Percentiles rank a stretch among this genome's conserved stretches.
Evolutionary conservation across 1,140 invertebrate genomes (phyloP).

Genomic region (Drosophila pruinosa): DNA sequence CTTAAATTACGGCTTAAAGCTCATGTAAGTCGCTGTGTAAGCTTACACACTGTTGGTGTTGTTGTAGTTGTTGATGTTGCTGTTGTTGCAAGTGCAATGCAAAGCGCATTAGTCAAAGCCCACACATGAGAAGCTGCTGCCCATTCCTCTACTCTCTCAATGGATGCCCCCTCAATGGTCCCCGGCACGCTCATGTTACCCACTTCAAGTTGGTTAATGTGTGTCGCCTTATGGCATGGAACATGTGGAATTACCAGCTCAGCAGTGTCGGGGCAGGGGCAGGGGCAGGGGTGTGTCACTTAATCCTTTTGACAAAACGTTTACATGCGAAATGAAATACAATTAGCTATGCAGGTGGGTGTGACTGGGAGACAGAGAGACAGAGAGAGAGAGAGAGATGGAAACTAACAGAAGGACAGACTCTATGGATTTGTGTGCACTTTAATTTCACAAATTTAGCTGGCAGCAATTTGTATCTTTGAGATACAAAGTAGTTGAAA

Average conservation of each 20-base stretch:
- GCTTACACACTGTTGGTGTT: conserved; percentile 37
- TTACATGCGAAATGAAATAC: conserved; percentile 62
- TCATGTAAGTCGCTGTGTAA: conserved; percentile 74
- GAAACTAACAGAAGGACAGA: too few species aligned
- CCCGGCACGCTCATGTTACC: conserved; percentile 30
- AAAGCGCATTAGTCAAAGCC: conserved; percentile 71
- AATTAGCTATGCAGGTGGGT: conserved; percentile 53
- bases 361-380: conserved; percentile 34
- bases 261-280: neutral
- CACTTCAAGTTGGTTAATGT: conserved; percentile 72
- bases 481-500: conserved; percentile 70
- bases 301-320: conserved; percentile 80
- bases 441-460: conserved; percentile 69
- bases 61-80: conserved; percentile 26
- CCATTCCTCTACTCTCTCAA: neutral
- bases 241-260: conserved; percentile 66
- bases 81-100: conserved; percentile 54
- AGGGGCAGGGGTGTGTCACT: conserved; percentile 7
- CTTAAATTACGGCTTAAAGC: conserved; percentile 72
- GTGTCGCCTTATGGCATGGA: conserved; percentile 63
- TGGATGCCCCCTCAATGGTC: neutral
- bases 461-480: conserved; percentile 65
- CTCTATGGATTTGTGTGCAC: conserved; percentile 35
- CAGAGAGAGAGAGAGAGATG: conserved; percentile 3
- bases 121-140: conserved; percentile 38